Evolutionary conservation across 35 echinoderm and acorn worm genomes (phyloP).

Genomic region (Amphiura filiformis): DNA sequence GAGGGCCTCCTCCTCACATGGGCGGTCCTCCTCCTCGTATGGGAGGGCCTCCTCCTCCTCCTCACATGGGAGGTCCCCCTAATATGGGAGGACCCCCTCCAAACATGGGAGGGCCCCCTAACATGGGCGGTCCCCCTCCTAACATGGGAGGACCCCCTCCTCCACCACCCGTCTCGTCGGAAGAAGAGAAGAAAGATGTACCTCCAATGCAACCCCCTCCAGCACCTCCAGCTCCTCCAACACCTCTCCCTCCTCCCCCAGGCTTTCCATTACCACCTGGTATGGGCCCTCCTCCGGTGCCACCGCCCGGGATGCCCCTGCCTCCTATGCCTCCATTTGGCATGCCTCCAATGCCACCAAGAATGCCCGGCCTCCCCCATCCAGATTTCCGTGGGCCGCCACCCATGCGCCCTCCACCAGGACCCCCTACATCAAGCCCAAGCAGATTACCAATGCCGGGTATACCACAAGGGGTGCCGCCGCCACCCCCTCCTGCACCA

Average conservation of each 20-base stretch:
- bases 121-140: too few species aligned
- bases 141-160: conserved; percentile 24
- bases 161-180: conserved; percentile 10
- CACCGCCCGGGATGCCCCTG: conserved; percentile 54
- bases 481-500: conserved; percentile 25
- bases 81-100: too few species aligned
- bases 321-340: conserved; percentile 26
- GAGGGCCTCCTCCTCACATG: conserved; percentile 28
- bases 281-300: conserved; percentile 36
- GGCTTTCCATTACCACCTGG: conserved; percentile 48
- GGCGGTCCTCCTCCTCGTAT: conserved; percentile 11
- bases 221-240: conserved; percentile 28
- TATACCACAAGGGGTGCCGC: neutral
- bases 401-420: neutral
- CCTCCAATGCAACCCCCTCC: conserved; percentile 47
- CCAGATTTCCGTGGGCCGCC: neutral
- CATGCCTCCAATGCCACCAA: conserved; percentile 27
- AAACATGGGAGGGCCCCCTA: conserved; percentile 4
- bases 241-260: conserved; percentile 23
- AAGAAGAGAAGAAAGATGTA: neutral
- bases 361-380: neutral
- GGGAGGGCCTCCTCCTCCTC: conserved; percentile 20
- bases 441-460: neutral
- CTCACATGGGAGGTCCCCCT: neutral
- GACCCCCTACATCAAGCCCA: neutral